A percentile compares a stretch with the other conserved stretches of the same genome.
phyloP scores from a whole-genome alignment of 2,888 invertebrate genomes.

The Tenodera sinensis region DNA sequence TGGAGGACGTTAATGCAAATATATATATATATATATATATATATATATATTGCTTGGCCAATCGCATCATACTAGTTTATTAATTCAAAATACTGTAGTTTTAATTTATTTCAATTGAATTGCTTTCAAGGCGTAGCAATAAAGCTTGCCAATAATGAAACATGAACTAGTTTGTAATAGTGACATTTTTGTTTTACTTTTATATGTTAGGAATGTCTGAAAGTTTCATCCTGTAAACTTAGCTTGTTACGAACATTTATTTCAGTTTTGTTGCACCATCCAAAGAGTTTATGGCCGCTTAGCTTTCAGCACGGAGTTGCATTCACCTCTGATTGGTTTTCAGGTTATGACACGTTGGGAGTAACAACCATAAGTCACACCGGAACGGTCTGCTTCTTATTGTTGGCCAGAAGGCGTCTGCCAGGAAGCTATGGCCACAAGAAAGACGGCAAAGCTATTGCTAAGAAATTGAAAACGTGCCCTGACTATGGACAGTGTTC shows the following conservation, averaged over 20 bases:
- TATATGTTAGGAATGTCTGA: no score
- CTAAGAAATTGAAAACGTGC: conserved; percentile 18
- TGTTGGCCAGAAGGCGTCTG: background rate
- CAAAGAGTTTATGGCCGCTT: background rate
- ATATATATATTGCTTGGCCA: no score
- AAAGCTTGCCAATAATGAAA: no score
- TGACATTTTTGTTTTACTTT: no score
- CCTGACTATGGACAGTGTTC: background rate
- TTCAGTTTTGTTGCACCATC: background rate
- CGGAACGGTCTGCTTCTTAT: background rate
- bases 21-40: no score
- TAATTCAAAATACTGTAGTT: no score
- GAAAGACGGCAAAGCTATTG: background rate
- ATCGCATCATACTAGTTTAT: no score
- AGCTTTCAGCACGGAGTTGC: background rate
- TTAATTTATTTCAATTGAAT: no score
- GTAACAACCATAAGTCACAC: background rate
- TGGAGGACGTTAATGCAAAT: no score
- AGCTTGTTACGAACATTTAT: background rate
- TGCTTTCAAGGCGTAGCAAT: no score
- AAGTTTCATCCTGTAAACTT: no score
- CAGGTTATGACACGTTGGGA: background rate
- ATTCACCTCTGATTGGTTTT: background rate
- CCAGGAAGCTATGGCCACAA: background rate
- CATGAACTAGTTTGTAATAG: no score